These are phyloP conservation scores for Neuroscelio doddi DNA, from an alignment of 2,888 invertebrate genomes.

Conservation along the genomic window DNA sequence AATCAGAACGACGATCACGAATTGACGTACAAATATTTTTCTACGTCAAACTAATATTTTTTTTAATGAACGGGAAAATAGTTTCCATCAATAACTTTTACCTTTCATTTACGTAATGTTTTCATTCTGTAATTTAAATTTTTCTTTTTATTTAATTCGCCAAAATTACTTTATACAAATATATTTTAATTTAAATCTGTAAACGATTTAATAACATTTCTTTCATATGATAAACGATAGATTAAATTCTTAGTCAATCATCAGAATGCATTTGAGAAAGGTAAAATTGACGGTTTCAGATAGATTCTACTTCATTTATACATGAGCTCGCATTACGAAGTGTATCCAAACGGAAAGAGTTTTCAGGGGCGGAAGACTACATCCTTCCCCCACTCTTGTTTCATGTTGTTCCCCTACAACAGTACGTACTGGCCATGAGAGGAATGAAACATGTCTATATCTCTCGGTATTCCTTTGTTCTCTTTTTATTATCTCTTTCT, in stretches of 20 bases:
- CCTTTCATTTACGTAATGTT: too few species aligned
- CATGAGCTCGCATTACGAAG: conserved; percentile 50
- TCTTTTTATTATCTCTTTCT: conserved; percentile 38
- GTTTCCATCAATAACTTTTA: too few species aligned
- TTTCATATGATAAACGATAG: too few species aligned
- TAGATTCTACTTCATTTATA: conserved; percentile 35
- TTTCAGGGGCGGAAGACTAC: conserved; percentile 65
- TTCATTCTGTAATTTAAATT: too few species aligned
- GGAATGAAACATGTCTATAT: conserved; percentile 42
- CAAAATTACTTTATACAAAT: too few species aligned
- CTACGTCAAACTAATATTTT: not conserved
- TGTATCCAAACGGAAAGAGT: conserved; percentile 61
- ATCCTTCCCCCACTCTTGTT: conserved; percentile 59
- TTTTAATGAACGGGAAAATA: too few species aligned
- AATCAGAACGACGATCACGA: conserved; percentile 7
- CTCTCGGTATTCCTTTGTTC: conserved; percentile 47
- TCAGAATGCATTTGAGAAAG: conserved; percentile 18
- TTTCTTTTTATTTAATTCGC: too few species aligned
- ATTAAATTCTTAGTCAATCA: too few species aligned
- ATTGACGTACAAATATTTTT: conserved; percentile 1
- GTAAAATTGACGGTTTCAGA: conserved; percentile 37
- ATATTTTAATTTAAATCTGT: too few species aligned
- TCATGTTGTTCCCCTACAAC: conserved; percentile 21
- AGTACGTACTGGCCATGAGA: conserved; percentile 30
- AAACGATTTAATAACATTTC: too few species aligned